Evolutionary conservation across 2,888 invertebrate genomes (phyloP).

Genomic region (Seira sanloemensis): DNA sequence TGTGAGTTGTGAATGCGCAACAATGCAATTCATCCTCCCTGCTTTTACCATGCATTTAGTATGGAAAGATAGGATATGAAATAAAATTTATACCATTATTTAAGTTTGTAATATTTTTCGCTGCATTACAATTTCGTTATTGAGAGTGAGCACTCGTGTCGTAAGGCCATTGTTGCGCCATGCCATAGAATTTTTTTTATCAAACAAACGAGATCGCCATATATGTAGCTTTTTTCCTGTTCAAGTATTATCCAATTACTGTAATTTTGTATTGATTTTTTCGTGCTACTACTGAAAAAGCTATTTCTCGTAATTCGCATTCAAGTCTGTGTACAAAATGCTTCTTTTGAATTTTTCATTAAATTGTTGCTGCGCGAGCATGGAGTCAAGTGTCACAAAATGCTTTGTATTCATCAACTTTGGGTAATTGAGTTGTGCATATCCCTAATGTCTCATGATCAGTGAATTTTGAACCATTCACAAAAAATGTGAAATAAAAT

Average conservation of each 20-base stretch:
- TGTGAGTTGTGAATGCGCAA: background rate
- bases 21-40: background rate
- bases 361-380: background rate
- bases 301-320: too few species aligned
- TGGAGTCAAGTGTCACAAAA: background rate
- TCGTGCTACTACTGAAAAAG: too few species aligned
- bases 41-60: background rate
- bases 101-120: conserved; percentile 8
- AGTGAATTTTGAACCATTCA: too few species aligned
- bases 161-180: background rate
- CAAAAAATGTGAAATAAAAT: too few species aligned
- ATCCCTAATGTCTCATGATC: too few species aligned
- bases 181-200: too few species aligned
- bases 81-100: background rate
- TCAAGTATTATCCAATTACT: too few species aligned
- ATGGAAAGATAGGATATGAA: background rate
- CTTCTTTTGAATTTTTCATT: too few species aligned
- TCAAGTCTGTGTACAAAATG: too few species aligned
- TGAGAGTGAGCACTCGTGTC: background rate
- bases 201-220: too few species aligned
- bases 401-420: background rate
- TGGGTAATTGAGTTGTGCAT: background rate
- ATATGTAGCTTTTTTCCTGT: too few species aligned
- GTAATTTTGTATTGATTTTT: too few species aligned
- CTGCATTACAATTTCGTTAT: conserved; percentile 12